Base-by-base conservation (phyloP, 2,113 vertebrate genomes). In the Channa argus region DNA sequence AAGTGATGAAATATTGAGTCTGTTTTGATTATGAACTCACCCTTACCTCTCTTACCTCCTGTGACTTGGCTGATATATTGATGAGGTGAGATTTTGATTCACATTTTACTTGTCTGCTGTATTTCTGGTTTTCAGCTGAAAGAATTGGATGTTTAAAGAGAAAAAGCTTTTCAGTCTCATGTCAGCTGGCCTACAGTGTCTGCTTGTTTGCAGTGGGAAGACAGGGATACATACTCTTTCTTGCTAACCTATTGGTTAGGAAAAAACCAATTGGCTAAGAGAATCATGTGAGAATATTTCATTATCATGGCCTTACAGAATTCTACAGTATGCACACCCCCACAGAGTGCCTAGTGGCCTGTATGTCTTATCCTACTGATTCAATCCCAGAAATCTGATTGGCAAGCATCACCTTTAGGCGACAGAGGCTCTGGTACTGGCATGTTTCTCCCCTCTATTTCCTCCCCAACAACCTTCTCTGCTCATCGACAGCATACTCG, bases 11-110 rank as follows among this genome's bases (percentile, higher is more conserved):
- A 85, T 82, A 82, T 80, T 75, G 77, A 84, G 67, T 64, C 71
- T 85, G 75, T 91, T 88, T 80, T 74, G 77, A 87, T 90, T 81
- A 77, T 84, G 62, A 86, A 86, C 76, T 89, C 80, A 74, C 47
- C 52, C 70, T 84, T 74, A 88, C 74, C 86, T 88, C 75, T 49
- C 39, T 76, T 63, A 79, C 72, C 76, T 86, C 63, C 62, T 77
- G 75, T 74, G 77, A 86, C 77, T 84, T 80, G 70, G 79, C 71
- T 86, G 61, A 86, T 75, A 67, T 80, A 79, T 86, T 75, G 82
- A 62, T 85, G 87, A 74, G 75, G 69, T 78, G 77, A 73, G 64
- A 67, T 55, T 82, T 72, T 77, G 47, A 60, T 71, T 70, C 14
- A 9, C 61, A 53, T 71, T 81, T 73, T 74, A 61, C 79, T 79